These are phyloP conservation scores for Ahaetulla prasina DNA, from an alignment of 2,113 vertebrate genomes.

Conservation along the genomic window DNA sequence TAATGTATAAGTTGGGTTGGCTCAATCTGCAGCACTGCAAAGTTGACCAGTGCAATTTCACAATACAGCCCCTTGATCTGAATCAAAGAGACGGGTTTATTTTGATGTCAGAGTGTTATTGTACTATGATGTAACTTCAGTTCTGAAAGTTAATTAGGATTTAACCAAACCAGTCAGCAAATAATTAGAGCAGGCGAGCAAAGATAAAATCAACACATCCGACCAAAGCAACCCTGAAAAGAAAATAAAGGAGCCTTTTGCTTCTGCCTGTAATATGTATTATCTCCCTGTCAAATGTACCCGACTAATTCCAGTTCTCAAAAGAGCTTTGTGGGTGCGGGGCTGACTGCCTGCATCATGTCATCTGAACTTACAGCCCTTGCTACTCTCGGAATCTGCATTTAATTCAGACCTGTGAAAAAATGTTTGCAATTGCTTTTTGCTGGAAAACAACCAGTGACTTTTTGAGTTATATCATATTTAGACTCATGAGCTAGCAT, in stretches of 20 bases:
- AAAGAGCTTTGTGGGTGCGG: neutral
- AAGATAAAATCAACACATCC: neutral
- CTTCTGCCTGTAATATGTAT: neutral
- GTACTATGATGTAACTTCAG: neutral
- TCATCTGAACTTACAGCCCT: neutral
- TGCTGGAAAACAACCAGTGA: neutral
- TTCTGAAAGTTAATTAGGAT: neutral
- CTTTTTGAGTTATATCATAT: neutral
- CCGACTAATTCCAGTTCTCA: neutral
- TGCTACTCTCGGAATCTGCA: neutral
- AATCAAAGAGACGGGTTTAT: neutral
- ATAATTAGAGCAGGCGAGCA: neutral
- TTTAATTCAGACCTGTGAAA: neutral
- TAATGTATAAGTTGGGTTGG: neutral
- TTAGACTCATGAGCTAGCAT: neutral
- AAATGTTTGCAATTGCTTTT: neutral
- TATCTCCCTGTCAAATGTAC: neutral
- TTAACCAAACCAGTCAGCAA: neutral
- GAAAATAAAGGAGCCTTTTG: neutral
- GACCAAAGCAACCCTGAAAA: neutral
- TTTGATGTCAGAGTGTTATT: slow-evolving; percentile 2
- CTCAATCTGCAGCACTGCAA: slow-evolving; percentile 1
- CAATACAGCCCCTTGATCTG: slow-evolving; percentile 10
- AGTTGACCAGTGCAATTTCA: slow-evolving; percentile 10
- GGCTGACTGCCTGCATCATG: neutral